Evolutionary conservation across 2,797 vertebrate genomes (phyloP).

Genomic region (Lutjanus campechanus): DNA sequence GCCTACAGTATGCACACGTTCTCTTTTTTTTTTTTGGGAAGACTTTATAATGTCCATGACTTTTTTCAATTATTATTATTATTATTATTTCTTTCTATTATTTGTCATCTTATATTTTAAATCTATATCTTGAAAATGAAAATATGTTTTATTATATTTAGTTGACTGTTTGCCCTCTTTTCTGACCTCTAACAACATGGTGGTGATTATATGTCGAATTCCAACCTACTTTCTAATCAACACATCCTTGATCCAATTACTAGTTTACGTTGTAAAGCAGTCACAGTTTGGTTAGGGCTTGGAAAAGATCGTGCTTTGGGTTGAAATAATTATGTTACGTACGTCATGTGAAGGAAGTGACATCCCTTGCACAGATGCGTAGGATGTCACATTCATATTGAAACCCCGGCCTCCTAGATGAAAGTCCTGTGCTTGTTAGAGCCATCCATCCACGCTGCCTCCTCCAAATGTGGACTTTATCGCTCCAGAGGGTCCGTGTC

Average conservation of each 20-base stretch:
- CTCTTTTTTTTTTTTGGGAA: constrained; percentile 2
- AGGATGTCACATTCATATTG: too few species aligned
- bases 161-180: not conserved
- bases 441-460: too few species aligned
- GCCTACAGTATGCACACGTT: constrained; percentile 35
- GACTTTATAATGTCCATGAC: constrained; percentile 25
- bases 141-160: constrained; percentile 6
- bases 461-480: too few species aligned
- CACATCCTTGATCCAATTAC: not conserved
- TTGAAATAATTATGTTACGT: too few species aligned
- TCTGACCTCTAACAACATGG: not conserved
- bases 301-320: too few species aligned
- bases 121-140: constrained; percentile 21
- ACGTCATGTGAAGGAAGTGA: too few species aligned
- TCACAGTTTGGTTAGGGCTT: too few species aligned
- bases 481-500: too few species aligned
- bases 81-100: not conserved
- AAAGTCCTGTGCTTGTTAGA: too few species aligned
- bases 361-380: too few species aligned
- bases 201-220: not conserved
- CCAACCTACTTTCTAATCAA: not conserved
- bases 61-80: constrained; percentile 2
- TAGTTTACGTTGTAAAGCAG: too few species aligned
- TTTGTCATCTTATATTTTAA: not conserved
- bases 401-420: too few species aligned